Evolutionary conservation across 2,888 invertebrate genomes (phyloP).

Genomic region (Gibbula magus): DNA sequence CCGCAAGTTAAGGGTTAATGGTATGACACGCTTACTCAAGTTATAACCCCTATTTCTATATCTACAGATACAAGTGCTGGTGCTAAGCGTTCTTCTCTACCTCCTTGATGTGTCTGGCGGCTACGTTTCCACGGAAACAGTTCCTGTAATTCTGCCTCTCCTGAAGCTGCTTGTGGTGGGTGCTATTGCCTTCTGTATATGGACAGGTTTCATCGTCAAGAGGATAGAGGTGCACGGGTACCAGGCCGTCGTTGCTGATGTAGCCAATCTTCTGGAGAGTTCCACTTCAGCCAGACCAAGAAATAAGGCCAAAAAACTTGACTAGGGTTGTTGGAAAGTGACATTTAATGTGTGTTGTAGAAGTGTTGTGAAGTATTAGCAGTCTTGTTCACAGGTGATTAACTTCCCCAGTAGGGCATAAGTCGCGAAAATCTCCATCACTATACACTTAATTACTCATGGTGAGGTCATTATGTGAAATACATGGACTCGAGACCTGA

Average conservation of each 20-base stretch:
- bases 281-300: background rate
- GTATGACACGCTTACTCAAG: no score
- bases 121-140: constrained; percentile 33
- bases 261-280: constrained; percentile 17
- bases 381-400: no score
- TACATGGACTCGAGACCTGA: no score
- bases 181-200: constrained; percentile 53
- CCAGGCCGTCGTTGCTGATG: constrained; percentile 51
- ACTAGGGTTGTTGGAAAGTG: background rate
- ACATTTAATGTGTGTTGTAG: no score
- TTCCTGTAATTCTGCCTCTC: constrained; percentile 45
- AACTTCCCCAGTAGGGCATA: no score
- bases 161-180: constrained; percentile 49
- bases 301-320: background rate
- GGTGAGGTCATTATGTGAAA: no score
- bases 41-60: background rate
- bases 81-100: constrained; percentile 24
- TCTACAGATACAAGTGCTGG: constrained; percentile 27
- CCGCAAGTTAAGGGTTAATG: no score
- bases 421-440: no score
- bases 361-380: no score
- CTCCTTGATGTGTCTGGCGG: constrained; percentile 21
- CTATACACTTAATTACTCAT: no score
- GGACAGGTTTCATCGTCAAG: constrained; percentile 57
- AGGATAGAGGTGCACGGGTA: constrained; percentile 60